These are phyloP conservation scores for Paramuricea clavata DNA, from an alignment of 92 coral and sea anemone genomes.

Conservation along the genomic window DNA sequence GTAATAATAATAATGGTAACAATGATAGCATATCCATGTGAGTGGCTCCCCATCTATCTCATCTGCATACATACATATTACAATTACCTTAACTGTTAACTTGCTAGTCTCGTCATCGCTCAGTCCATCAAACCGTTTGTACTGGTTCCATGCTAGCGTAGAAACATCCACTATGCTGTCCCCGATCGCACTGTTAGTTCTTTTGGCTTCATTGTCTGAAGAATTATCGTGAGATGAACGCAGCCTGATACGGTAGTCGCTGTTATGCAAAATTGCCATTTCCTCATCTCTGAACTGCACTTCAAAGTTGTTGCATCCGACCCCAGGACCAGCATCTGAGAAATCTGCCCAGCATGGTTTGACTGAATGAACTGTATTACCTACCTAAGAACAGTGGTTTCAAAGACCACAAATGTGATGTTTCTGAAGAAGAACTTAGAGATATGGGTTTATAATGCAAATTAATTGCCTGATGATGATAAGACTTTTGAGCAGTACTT, in stretches of 20 bases:
- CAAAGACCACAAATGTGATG: constrained; percentile 37
- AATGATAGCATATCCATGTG: too few species aligned
- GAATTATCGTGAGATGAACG: constrained; percentile 35
- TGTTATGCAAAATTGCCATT: constrained; percentile 20
- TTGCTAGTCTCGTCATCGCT: constrained; percentile 1
- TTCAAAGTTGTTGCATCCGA: not conserved
- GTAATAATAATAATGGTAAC: too few species aligned
- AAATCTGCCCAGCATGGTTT: too few species aligned
- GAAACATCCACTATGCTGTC: constrained; percentile 51
- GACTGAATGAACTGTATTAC: constrained; percentile 54
- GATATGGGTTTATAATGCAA: constrained; percentile 51
- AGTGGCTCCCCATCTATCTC: too few species aligned
- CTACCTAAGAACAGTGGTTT: constrained; percentile 40
- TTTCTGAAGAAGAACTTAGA: constrained; percentile 31
- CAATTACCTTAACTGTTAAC: too few species aligned
- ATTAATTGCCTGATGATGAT: not conserved
- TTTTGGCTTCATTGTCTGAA: constrained; percentile 43
- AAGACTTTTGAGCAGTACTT: constrained; percentile 23
- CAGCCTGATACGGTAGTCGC: constrained; percentile 28
- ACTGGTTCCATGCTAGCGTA: constrained; percentile 40
- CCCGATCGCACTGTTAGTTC: too few species aligned
- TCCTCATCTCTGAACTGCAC: constrained; percentile 49
- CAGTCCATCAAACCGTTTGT: too few species aligned
- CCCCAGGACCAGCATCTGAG: constrained; percentile 20
- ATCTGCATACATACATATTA: too few species aligned